A percentile compares a stretch with the other conserved stretches of the same genome.
Conservation (phyloP, 2,797 vertebrate genomes). For the Microtus californicus region DNA sequence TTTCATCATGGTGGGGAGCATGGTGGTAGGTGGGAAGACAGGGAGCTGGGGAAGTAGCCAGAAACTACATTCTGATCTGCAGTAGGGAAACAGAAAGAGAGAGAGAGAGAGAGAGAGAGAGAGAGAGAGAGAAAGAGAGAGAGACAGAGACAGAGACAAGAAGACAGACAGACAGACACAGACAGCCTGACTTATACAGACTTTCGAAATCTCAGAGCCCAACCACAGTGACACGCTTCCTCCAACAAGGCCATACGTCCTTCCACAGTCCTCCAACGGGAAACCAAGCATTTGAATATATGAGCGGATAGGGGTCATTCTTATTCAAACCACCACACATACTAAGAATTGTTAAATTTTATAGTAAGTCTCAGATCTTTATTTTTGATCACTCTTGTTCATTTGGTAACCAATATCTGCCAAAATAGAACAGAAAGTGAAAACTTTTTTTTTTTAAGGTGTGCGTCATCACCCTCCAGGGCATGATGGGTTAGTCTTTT, state of each 20-base stretch:
- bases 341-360: background rate
- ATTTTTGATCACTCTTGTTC: background rate
- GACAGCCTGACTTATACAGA: no score
- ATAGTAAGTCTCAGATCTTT: background rate
- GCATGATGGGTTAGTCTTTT: no score
- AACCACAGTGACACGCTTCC: background rate
- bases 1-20: background rate
- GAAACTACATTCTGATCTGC: background rate
- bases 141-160: background rate
- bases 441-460: no score
- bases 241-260: background rate
- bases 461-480: no score
- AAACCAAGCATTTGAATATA: background rate
- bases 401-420: background rate
- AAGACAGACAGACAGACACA: background rate
- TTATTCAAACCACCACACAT: background rate
- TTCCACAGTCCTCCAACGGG: background rate
- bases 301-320: background rate
- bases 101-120: background rate
- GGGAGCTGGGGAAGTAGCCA: background rate
- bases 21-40: background rate
- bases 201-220: background rate
- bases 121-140: background rate
- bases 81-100: background rate
- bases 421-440: background rate